Evolutionary conservation across 2,888 invertebrate genomes (phyloP).

Genomic region (Odontocerum albicorne): DNA sequence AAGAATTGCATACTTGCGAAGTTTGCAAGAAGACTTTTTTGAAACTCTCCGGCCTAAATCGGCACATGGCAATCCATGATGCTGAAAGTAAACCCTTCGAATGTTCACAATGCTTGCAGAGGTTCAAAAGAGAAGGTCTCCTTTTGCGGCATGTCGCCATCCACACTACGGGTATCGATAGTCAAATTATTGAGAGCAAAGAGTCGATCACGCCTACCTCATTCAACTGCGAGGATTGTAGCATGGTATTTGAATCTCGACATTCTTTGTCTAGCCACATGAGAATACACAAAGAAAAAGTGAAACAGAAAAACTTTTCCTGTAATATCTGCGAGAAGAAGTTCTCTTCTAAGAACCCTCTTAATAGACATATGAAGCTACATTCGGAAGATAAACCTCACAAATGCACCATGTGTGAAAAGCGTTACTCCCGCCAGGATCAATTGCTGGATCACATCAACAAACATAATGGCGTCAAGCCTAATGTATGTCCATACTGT

Average conservation of each 20-base stretch:
- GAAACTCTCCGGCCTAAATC: constrained; percentile 43
- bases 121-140: constrained; percentile 40
- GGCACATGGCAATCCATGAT: constrained; percentile 46
- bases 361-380: constrained; percentile 55
- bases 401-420: constrained; percentile 59
- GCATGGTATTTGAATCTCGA: constrained; percentile 54
- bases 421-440: constrained; percentile 59
- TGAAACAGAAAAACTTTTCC: constrained; percentile 39
- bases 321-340: constrained; percentile 55
- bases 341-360: constrained; percentile 47
- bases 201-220: constrained; percentile 36
- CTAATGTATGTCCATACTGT: constrained; percentile 60
- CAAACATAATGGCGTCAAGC: constrained; percentile 59
- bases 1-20: constrained; percentile 40
- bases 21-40: constrained; percentile 45
- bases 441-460: constrained; percentile 61
- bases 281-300: constrained; percentile 41
- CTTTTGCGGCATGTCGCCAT: constrained; percentile 41
- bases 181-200: constrained; percentile 33
- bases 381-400: constrained; percentile 57
- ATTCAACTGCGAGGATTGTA: constrained; percentile 56
- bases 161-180: constrained; percentile 37
- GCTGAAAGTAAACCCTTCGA: constrained; percentile 40
- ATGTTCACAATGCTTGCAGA: constrained; percentile 39
- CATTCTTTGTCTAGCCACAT: constrained; percentile 55